Conservation (phyloP, 1,140 invertebrate genomes). For the Cryptotermes secundus region DNA sequence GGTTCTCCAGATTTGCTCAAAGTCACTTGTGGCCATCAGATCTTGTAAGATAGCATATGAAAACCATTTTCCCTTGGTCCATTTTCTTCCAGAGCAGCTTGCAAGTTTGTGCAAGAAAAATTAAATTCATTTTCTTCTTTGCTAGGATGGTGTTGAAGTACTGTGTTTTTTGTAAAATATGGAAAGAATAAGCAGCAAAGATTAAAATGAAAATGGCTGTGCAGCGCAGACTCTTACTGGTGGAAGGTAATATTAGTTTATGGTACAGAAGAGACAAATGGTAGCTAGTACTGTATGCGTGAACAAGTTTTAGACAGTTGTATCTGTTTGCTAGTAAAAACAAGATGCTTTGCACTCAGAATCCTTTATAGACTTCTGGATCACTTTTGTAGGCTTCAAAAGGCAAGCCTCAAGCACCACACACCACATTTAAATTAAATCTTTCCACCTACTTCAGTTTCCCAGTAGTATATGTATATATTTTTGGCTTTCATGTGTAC, state of each 20-base stretch:
- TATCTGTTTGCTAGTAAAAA: constrained; percentile 32
- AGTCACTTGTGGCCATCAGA: not conserved
- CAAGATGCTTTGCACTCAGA: constrained; percentile 20
- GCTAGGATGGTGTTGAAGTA: not conserved
- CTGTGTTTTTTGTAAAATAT: not conserved
- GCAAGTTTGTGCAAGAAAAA: not conserved
- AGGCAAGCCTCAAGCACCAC: constrained; percentile 15
- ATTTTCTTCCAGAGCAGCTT: not conserved
- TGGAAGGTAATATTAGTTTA: not conserved
- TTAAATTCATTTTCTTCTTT: not conserved
- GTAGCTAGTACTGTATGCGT: constrained; percentile 31
- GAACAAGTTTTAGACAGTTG: constrained; percentile 30
- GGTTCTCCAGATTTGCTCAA: not conserved
- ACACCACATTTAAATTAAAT: constrained; percentile 13
- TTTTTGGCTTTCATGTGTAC: not conserved
- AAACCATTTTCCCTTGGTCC: not conserved
- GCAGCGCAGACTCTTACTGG: not conserved
- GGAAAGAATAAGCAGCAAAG: not conserved
- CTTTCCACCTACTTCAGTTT: not conserved
- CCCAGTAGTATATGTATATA: not conserved
- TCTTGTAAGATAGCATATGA: not conserved
- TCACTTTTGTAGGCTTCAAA: constrained; percentile 24
- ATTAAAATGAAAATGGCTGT: not conserved
- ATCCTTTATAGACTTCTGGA: constrained; percentile 25
- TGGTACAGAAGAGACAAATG: not conserved